A percentile compares a stretch with the other conserved stretches of the same genome.
phyloP scores from a whole-genome alignment of 1,140 invertebrate genomes.

The Brachionus manjavacas region DNA sequence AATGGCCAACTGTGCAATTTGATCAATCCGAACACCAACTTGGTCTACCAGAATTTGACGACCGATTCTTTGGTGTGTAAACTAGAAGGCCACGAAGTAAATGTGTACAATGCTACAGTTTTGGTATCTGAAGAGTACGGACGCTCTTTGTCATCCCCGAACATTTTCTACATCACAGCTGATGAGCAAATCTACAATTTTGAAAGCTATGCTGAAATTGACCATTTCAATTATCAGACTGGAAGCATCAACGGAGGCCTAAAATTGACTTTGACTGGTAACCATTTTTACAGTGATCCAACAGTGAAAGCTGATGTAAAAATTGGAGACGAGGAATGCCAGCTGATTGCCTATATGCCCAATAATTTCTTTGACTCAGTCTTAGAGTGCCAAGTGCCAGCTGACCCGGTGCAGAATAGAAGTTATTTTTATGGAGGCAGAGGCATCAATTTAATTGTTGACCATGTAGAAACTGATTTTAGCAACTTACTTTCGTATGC shows the following conservation, averaged over 20 bases:
- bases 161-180: neutral
- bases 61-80: neutral
- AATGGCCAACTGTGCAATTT: conserved; percentile 9
- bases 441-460: conserved; percentile 6
- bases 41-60: neutral
- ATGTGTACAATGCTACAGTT: neutral
- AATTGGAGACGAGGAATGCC: neutral
- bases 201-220: conserved; percentile 3
- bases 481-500: neutral
- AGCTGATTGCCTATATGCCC: neutral
- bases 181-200: conserved; percentile 36
- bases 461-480: neutral
- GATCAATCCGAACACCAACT: neutral
- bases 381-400: neutral
- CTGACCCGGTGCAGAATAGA: neutral
- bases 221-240: neutral
- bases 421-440: neutral
- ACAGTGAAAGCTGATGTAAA: neutral
- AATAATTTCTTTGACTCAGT: neutral
- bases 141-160: neutral
- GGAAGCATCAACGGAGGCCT: neutral
- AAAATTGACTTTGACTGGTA: neutral
- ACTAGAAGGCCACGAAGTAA: neutral
- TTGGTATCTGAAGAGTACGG: neutral
- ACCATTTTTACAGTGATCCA: conserved; percentile 24